phyloP scores from a whole-genome alignment of 2,888 invertebrate species.

The Platycnemis pennipes region DNA sequence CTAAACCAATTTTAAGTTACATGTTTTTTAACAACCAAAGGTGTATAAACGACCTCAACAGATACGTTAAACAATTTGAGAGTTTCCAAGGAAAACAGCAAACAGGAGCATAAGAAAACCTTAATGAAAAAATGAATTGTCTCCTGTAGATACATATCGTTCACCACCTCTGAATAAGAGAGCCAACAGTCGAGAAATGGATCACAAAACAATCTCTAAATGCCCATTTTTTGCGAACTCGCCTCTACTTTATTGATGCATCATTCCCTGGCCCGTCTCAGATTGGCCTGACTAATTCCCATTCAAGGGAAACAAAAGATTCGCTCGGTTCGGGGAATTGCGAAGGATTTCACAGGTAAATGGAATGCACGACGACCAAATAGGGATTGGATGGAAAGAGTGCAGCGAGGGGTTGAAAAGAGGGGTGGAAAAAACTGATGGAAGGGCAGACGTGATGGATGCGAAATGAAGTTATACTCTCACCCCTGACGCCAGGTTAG shows the following conservation, averaged over 20 bases:
- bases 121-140: neutral
- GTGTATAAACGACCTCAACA: too few species aligned
- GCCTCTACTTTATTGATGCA: neutral
- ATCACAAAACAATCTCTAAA: conserved; percentile 47
- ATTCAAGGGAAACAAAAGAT: conserved; percentile 36
- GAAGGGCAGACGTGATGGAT: conserved; percentile 12
- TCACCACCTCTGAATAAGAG: neutral
- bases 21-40: too few species aligned
- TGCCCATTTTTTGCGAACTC: neutral
- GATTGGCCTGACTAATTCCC: conserved; percentile 55
- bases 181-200: neutral
- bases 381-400: conserved; percentile 26
- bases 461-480: conserved; percentile 45
- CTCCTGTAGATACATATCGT: neutral
- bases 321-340: conserved; percentile 30
- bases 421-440: neutral
- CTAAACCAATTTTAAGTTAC: too few species aligned
- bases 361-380: conserved; percentile 50
- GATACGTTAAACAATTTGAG: neutral
- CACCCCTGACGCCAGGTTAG: conserved; percentile 18
- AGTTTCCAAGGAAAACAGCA: neutral
- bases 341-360: conserved; percentile 57
- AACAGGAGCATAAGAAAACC: neutral
- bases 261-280: conserved; percentile 14
- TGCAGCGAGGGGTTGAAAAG: neutral